Conservation (phyloP, 2,888 invertebrate species). For the Agapostemon virescens region DNA sequence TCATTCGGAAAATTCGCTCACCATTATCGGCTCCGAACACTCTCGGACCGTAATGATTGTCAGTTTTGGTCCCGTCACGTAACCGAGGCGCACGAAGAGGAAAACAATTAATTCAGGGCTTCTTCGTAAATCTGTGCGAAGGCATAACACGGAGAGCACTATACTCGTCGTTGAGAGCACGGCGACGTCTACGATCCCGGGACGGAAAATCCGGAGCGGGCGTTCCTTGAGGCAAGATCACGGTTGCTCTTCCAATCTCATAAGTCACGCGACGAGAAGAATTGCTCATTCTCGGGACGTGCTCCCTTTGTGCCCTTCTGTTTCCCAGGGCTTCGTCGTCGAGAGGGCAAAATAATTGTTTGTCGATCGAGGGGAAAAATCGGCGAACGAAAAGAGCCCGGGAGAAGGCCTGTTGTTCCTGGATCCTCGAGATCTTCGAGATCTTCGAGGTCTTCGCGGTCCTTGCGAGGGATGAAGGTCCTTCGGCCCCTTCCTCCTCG, state of each 20-base stretch:
- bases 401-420: neutral
- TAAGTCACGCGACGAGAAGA: slow-evolving; percentile 43
- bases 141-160: neutral
- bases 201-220: neutral
- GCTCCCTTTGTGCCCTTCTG: slow-evolving; percentile 25
- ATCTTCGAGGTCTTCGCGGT: neutral
- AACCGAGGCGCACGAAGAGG: neutral
- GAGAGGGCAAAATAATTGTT: slow-evolving; percentile 64
- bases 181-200: neutral
- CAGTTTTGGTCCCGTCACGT: neutral
- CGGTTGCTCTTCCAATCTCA: slow-evolving; percentile 35
- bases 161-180: slow-evolving; percentile 16
- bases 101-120: neutral
- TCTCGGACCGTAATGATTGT: neutral
- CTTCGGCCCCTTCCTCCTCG: neutral
- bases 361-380: slow-evolving; percentile 53
- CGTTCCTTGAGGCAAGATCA: slow-evolving; percentile 28
- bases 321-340: slow-evolving; percentile 3
- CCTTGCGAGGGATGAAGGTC: neutral
- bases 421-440: neutral
- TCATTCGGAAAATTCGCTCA: neutral
- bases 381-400: neutral
- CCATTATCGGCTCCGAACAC: neutral
- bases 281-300: slow-evolving; percentile 54
- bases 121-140: neutral